Evolutionary conservation across 2,797 vertebrate genomes (phyloP).

Genomic region (Zalophus californianus): DNA sequence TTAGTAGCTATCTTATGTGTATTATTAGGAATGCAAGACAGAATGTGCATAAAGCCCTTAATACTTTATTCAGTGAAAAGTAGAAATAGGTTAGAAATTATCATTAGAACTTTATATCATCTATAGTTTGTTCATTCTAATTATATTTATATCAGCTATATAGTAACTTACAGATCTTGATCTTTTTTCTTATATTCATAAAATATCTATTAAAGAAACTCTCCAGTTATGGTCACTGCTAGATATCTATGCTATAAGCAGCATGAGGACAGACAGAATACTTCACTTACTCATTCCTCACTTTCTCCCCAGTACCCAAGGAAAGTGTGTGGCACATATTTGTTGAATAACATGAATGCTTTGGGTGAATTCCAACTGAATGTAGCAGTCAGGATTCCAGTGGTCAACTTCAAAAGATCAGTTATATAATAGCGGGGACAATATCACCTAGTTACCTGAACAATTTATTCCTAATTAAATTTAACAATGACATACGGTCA

Average conservation of each 20-base stretch:
- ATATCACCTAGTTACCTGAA: background rate
- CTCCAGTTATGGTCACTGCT: background rate
- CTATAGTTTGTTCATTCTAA: background rate
- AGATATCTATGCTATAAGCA: background rate
- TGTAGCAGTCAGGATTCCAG: background rate
- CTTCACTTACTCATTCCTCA: background rate
- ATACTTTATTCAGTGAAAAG: background rate
- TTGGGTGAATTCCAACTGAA: background rate
- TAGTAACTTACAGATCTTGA: background rate
- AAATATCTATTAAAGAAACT: background rate
- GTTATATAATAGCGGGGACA: background rate
- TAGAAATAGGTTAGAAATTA: background rate
- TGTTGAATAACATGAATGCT: background rate
- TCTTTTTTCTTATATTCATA: background rate
- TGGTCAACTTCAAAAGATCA: background rate
- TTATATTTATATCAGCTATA: background rate
- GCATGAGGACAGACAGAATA: background rate
- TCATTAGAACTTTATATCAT: background rate
- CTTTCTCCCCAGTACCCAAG: background rate
- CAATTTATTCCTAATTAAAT: background rate
- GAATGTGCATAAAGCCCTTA: background rate
- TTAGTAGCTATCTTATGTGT: background rate
- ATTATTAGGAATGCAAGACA: background rate
- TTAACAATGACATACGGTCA: background rate
- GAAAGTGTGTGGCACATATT: background rate